These are phyloP conservation scores for Scaptomyza montana DNA, from an alignment of 1,140 invertebrate species.

Conservation along the genomic window DNA sequence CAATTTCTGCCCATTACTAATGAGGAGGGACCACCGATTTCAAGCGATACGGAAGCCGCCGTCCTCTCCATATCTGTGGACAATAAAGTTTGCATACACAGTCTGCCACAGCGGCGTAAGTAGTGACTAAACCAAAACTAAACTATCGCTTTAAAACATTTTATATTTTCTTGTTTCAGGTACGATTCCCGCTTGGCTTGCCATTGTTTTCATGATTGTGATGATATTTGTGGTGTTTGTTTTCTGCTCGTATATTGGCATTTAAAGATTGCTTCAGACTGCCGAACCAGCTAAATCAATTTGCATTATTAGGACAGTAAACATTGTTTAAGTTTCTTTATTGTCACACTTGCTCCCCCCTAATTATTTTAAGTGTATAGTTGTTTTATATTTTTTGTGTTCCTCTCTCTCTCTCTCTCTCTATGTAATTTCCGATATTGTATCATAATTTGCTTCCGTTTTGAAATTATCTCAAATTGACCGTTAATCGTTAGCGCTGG, in stretches of 20 bases:
- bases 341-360: constrained; percentile 12
- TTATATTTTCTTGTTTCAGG: constrained; percentile 85
- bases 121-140: constrained; percentile 34
- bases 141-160: background rate
- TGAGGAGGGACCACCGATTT: constrained; percentile 86
- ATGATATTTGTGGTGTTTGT: constrained; percentile 90
- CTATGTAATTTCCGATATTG: constrained; percentile 33
- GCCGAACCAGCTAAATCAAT: constrained; percentile 45
- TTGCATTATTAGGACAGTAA: constrained; percentile 69
- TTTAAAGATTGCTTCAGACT: constrained; percentile 85
- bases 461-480: constrained; percentile 30
- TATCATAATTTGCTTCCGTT: constrained; percentile 25
- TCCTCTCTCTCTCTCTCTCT: constrained; percentile 34
- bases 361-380: constrained; percentile 75
- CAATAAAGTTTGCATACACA: constrained; percentile 96
- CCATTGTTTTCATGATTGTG: constrained; percentile 88
- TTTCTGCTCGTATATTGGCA: constrained; percentile 91
- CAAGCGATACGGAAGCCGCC: constrained; percentile 91
- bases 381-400: constrained; percentile 31
- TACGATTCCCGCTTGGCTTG: constrained; percentile 91
- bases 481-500: constrained; percentile 19
- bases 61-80: constrained; percentile 97
- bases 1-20: constrained; percentile 92
- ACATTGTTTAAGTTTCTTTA: constrained; percentile 53
- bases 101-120: constrained; percentile 92